Evolutionary conservation across 2,888 invertebrate genomes (phyloP).

Genomic region (Spisula solida): DNA sequence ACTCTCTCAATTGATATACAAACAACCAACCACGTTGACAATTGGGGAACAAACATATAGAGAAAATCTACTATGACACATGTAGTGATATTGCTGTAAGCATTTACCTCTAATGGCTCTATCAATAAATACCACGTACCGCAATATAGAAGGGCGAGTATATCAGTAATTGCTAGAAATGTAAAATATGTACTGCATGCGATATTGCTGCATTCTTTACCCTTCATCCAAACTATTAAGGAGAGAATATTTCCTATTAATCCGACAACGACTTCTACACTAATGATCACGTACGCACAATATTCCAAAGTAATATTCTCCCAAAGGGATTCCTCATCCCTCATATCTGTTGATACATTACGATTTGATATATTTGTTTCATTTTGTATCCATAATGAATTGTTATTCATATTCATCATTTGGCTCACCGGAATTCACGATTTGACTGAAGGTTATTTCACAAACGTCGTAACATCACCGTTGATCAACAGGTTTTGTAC

Average conservation of each 20-base stretch:
- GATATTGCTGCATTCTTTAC: not conserved
- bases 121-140: not conserved
- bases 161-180: not conserved
- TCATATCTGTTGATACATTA: too few species aligned
- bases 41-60: not conserved
- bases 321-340: too few species aligned
- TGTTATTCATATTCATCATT: too few species aligned
- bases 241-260: not conserved
- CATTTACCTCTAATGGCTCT: not conserved
- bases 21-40: not conserved
- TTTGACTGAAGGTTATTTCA: too few species aligned
- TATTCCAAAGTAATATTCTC: too few species aligned
- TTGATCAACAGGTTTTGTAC: too few species aligned
- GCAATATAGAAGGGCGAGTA: not conserved
- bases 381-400: too few species aligned
- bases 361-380: too few species aligned
- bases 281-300: not conserved
- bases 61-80: not conserved
- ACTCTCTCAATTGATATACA: constrained; percentile 3
- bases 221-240: not conserved
- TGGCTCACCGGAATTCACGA: too few species aligned
- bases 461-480: too few species aligned
- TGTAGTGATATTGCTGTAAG: too few species aligned
- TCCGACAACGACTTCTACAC: not conserved
- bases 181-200: not conserved